Conservation (phyloP, 2,888 invertebrate species). For the Mongoloraphidia duomilia region DNA sequence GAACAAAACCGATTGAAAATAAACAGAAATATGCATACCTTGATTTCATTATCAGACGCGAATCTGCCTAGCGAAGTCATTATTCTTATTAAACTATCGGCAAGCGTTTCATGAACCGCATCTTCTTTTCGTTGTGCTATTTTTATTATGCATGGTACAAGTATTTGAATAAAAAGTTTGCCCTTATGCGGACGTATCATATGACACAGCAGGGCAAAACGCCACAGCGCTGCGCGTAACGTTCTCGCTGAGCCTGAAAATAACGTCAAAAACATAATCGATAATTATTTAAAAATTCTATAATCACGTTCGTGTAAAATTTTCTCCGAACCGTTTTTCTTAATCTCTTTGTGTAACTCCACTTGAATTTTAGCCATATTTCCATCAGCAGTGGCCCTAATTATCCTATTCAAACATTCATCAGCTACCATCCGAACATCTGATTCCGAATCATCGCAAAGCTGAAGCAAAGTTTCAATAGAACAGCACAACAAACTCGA, state of each 20-base stretch:
- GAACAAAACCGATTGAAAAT: neutral
- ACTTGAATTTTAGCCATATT: slow-evolving; percentile 60
- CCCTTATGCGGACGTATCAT: slow-evolving; percentile 64
- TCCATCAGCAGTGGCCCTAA: slow-evolving; percentile 51
- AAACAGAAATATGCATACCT: slow-evolving; percentile 32
- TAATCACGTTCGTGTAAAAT: slow-evolving; percentile 39
- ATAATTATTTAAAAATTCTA: neutral
- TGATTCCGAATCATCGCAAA: slow-evolving; percentile 64
- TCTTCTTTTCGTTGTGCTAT: slow-evolving; percentile 60
- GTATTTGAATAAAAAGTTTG: slow-evolving; percentile 59
- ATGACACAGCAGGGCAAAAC: slow-evolving; percentile 62
- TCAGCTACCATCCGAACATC: slow-evolving; percentile 69
- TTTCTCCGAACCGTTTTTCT: slow-evolving; percentile 57
- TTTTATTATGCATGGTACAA: slow-evolving; percentile 57
- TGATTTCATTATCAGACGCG: slow-evolving; percentile 54
- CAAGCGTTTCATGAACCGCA: slow-evolving; percentile 51
- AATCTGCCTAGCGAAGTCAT: slow-evolving; percentile 51
- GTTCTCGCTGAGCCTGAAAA: slow-evolving; percentile 36
- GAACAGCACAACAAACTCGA: slow-evolving; percentile 51
- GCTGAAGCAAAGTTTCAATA: slow-evolving; percentile 51
- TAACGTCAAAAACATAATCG: neutral
- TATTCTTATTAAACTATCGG: slow-evolving; percentile 47
- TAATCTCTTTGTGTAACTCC: slow-evolving; percentile 70
- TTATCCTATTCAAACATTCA: slow-evolving; percentile 66
- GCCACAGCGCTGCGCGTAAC: slow-evolving; percentile 57